Evolutionary conservation across 2,797 vertebrate genomes (phyloP).

Genomic region (Gorsachius magnificus): DNA sequence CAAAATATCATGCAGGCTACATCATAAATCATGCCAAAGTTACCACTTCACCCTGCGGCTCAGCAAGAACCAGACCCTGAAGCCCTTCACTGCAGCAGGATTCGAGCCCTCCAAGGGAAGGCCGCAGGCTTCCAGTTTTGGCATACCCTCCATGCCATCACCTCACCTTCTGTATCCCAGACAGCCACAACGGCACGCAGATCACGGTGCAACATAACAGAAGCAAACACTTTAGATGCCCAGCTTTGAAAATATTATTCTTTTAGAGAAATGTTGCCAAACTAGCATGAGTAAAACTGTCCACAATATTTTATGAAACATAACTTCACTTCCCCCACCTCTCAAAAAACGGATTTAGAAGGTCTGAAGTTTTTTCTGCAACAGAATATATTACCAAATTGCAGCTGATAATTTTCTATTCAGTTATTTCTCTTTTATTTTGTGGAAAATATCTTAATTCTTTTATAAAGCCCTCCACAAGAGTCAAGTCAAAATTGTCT

Average conservation of each 20-base stretch:
- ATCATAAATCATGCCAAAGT: fast-evolving
- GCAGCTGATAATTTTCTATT: background rate
- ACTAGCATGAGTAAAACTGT: background rate
- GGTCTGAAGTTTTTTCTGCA: background rate
- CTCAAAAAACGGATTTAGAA: background rate
- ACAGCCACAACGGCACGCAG: fast-evolving
- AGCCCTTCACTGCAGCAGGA: background rate
- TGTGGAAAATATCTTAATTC: background rate
- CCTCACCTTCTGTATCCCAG: background rate
- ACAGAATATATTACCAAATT: background rate
- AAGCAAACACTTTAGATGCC: background rate
- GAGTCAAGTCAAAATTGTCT: background rate
- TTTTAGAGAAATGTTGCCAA: background rate
- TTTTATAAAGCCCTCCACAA: background rate
- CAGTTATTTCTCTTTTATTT: background rate
- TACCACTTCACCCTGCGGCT: background rate
- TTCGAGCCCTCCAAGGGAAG: background rate
- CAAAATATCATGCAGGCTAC: background rate
- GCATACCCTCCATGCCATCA: no score
- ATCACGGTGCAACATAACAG: background rate
- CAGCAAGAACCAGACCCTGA: background rate
- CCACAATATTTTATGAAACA: background rate
- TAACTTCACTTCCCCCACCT: background rate
- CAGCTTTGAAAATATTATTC: background rate
- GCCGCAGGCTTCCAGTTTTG: background rate